Percentiles rank a stretch among this genome's conserved stretches.
These are phyloP conservation scores for Lacerta agilis DNA, from an alignment of 2,797 vertebrate genomes.

Conservation along the genomic window DNA sequence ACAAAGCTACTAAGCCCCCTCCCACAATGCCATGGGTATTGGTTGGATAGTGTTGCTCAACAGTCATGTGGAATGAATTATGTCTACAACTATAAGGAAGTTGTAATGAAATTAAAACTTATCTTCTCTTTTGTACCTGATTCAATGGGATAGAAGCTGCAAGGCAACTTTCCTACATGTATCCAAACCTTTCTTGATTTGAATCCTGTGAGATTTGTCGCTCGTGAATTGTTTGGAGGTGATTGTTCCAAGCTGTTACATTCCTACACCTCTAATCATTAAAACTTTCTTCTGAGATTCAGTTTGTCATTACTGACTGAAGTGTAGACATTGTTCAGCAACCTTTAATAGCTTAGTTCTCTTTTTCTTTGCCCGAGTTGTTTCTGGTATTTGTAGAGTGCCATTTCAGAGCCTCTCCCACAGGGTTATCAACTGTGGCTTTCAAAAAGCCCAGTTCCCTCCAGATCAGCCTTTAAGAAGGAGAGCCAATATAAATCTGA, in stretches of 20 bases:
- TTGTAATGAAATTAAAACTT: conserved; percentile 41
- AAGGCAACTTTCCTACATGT: conserved; percentile 3
- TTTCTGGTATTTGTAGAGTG: not conserved
- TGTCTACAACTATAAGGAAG: conserved; percentile 40
- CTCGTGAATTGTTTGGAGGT: not conserved
- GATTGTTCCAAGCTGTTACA: not conserved
- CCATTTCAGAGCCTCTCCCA: not conserved
- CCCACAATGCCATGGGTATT: conserved; percentile 49
- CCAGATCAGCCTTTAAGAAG: too few relatives aligned
- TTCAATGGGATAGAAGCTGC: not conserved
- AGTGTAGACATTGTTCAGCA: not conserved
- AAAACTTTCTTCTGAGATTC: not conserved
- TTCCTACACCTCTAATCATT: not conserved
- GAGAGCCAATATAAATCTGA: too few relatives aligned
- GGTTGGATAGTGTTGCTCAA: conserved; percentile 53
- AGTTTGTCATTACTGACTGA: not conserved
- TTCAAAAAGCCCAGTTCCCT: too few relatives aligned
- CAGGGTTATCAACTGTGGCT: not conserved
- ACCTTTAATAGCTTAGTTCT: not conserved
- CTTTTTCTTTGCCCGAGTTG: not conserved
- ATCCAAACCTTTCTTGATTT: not conserved
- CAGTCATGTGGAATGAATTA: conserved; percentile 37
- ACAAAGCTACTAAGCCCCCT: conserved; percentile 65
- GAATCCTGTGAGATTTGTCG: not conserved
- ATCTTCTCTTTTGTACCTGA: conserved; percentile 22